These are phyloP conservation scores for Lanius ludovicianus DNA, from an alignment of 2,113 vertebrate genomes.

Conservation along the genomic window DNA sequence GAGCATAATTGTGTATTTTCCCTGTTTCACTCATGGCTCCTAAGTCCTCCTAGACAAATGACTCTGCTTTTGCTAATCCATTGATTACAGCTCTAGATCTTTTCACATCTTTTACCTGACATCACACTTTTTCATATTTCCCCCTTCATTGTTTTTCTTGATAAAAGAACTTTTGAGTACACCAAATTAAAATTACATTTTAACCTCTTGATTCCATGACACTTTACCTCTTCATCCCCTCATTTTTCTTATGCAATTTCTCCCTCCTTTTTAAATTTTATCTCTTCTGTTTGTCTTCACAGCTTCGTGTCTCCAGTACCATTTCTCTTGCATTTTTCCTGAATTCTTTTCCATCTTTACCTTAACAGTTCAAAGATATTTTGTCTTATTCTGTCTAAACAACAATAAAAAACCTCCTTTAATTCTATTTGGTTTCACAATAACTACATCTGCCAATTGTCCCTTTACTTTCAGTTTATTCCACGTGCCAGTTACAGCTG, in stretches of 20 bases:
- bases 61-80: not conserved
- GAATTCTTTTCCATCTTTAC: not conserved
- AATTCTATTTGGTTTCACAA: not conserved
- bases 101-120: not conserved
- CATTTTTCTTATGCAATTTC: not conserved
- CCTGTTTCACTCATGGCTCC: not conserved
- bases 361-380: not conserved
- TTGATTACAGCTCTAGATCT: not conserved
- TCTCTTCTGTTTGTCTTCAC: not conserved
- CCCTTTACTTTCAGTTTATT: not conserved
- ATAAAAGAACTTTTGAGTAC: not conserved
- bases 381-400: not conserved
- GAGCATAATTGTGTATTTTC: not conserved
- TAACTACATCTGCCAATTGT: not conserved
- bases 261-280: not conserved
- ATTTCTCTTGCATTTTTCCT: not conserved
- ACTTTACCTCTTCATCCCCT: not conserved
- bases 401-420: fast-evolving
- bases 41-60: not conserved
- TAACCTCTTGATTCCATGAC: not conserved
- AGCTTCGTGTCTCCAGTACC: not conserved
- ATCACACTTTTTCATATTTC: not conserved
- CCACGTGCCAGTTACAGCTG: not conserved
- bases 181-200: not conserved
- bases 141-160: not conserved